These are phyloP conservation scores for Australoheros facetus DNA, from an alignment of 2,797 vertebrate genomes.

Conservation along the genomic window DNA sequence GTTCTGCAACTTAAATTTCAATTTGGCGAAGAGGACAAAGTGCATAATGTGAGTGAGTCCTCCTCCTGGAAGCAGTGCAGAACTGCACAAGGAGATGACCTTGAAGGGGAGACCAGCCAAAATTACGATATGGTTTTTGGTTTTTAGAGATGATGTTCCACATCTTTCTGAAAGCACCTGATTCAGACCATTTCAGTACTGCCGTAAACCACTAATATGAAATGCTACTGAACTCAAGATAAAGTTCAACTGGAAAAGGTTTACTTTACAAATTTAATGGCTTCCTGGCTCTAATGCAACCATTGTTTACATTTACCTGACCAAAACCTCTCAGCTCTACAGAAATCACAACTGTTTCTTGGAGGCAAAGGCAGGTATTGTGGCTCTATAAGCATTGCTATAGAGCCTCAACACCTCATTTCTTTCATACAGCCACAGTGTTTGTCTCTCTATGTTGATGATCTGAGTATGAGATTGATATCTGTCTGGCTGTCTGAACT, in stretches of 20 bases:
- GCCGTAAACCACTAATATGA: neutral
- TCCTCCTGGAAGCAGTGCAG: neutral
- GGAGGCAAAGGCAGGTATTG: too few species aligned
- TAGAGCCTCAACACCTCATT: neutral
- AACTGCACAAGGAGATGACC: neutral
- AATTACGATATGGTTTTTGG: neutral
- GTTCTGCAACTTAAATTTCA: neutral
- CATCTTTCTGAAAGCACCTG: neutral
- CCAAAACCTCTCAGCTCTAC: neutral
- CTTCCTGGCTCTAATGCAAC: neutral
- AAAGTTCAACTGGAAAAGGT: too few species aligned
- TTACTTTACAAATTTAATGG: neutral
- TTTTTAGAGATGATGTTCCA: neutral
- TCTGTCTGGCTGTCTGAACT: slow-evolving; percentile 30
- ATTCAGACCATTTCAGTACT: neutral
- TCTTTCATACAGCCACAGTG: slow-evolving; percentile 11
- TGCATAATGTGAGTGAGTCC: neutral
- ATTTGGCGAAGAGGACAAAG: neutral
- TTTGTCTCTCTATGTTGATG: slow-evolving; percentile 19
- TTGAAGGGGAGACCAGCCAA: neutral
- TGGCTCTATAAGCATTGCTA: neutral
- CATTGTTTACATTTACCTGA: neutral
- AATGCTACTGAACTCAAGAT: too few species aligned
- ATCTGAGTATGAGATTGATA: slow-evolving; percentile 14
- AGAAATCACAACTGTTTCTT: neutral